Percentiles rank a stretch among this genome's conserved stretches.
phyloP scores from a whole-genome alignment of 2,888 invertebrate species.

The Trilocha varians region DNA sequence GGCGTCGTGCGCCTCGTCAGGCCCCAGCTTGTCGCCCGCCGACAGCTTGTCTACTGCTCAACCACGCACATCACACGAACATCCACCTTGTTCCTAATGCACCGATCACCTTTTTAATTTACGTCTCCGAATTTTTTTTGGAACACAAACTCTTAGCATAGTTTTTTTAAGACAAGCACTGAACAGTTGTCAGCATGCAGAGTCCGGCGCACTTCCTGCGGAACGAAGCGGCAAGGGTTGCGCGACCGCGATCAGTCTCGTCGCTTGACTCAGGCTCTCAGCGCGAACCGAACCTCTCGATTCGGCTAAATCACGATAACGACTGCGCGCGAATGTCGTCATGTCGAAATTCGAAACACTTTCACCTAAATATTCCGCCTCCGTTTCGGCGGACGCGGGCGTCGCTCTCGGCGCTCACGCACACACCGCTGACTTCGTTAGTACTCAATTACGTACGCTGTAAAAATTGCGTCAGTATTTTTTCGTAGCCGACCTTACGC shows the following conservation, averaged over 20 bases:
- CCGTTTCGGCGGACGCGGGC: conserved; percentile 72
- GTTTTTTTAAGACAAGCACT: conserved; percentile 48
- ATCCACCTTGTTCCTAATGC: conserved; percentile 42
- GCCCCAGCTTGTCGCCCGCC: conserved; percentile 57
- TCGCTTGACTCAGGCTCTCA: conserved; percentile 29
- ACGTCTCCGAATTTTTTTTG: conserved; percentile 51
- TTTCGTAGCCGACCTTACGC: conserved; percentile 67
- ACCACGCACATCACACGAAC: conserved; percentile 57
- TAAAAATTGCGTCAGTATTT: conserved; percentile 74
- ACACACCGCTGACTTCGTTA: conserved; percentile 58
- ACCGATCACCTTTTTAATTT: conserved; percentile 66
- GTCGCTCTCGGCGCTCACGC: conserved; percentile 71
- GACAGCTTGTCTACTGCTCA: conserved; percentile 57
- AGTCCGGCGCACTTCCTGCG: conserved; percentile 52
- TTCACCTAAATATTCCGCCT: conserved; percentile 74
- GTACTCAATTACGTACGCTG: conserved; percentile 68
- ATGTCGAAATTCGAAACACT: conserved; percentile 74
- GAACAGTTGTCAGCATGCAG: conserved; percentile 44
- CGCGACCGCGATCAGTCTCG: conserved; percentile 24
- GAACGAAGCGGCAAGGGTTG: conserved; percentile 36
- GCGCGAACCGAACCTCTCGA: conserved; percentile 63
- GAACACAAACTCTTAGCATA: conserved; percentile 62
- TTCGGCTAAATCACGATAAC: conserved; percentile 74
- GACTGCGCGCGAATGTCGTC: conserved; percentile 73
- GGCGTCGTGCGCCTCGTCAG: conserved; percentile 60